These are phyloP conservation scores for Epizoanthus illoricatus DNA, from an alignment of 92 coral and sea anemone species.

Conservation along the genomic window DNA sequence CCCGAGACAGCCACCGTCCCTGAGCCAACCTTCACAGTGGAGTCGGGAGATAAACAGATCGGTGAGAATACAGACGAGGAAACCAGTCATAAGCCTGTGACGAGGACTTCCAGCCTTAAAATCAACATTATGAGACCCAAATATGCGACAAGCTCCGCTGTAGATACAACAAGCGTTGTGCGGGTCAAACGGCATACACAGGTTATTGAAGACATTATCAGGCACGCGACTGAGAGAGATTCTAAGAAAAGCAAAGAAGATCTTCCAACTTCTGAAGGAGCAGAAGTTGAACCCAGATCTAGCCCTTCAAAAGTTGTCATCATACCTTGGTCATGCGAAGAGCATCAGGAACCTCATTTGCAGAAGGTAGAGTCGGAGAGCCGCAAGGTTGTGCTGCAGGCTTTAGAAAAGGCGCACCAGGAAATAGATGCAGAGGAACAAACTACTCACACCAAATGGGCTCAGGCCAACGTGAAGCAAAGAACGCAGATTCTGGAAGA, in stretches of 20 bases:
- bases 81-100: background rate
- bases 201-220: slow-evolving; percentile 76
- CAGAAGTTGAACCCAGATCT: background rate
- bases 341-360: background rate
- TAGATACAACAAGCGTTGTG: slow-evolving; percentile 80
- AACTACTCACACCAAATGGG: slow-evolving; percentile 50
- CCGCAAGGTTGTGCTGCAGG: slow-evolving; percentile 50
- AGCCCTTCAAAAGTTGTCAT: slow-evolving; percentile 31
- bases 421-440: slow-evolving; percentile 48
- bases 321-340: slow-evolving; percentile 40
- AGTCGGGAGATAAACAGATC: background rate
- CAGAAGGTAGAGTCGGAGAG: slow-evolving; percentile 31
- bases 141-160: slow-evolving; percentile 9
- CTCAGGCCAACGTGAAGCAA: slow-evolving; percentile 73
- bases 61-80: background rate
- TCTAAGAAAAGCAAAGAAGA: slow-evolving; percentile 34
- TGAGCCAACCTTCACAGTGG: background rate
- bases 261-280: slow-evolving; percentile 14
- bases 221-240: slow-evolving; percentile 57
- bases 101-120: background rate
- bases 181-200: slow-evolving; percentile 79
- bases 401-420: slow-evolving; percentile 52
- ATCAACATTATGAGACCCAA: background rate
- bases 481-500: slow-evolving; percentile 80
- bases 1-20: background rate